phyloP scores from a whole-genome alignment of 2,888 invertebrate species.

The Chaetogeoica ovagalla region DNA sequence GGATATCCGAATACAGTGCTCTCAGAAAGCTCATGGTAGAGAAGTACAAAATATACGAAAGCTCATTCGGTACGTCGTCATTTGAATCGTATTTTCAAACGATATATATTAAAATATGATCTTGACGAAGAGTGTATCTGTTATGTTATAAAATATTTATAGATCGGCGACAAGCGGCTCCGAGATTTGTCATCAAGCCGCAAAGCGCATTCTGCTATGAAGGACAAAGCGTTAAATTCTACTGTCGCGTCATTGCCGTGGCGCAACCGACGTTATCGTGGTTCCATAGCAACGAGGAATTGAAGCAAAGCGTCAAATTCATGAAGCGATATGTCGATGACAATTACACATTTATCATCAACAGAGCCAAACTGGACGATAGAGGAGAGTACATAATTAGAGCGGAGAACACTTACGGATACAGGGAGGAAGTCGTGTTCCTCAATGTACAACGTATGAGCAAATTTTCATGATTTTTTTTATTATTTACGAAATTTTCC shows the following conservation, averaged over 20 bases:
- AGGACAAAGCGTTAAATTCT: conserved; percentile 96
- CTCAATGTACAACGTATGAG: conserved; percentile 90
- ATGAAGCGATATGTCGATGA: conserved; percentile 98
- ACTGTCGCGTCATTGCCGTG: conserved; percentile 92
- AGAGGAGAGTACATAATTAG: conserved; percentile 96
- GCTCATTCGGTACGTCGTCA: conserved; percentile 78
- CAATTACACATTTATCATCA: conserved; percentile 96
- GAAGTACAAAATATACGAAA: conserved; percentile 95
- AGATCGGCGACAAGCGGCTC: conserved; percentile 97
- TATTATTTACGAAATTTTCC: too few relatives aligned
- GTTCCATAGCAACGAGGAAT: conserved; percentile 89
- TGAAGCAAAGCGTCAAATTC: conserved; percentile 96
- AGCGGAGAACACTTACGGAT: conserved; percentile 95
- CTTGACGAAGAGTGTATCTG: too few relatives aligned
- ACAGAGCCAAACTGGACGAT: conserved; percentile 91
- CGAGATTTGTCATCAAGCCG: conserved; percentile 96
- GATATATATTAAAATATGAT: too few relatives aligned
- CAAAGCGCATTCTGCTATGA: conserved; percentile 94
- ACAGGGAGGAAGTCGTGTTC: conserved; percentile 94
- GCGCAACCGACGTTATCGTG: conserved; percentile 95
- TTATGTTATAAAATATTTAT: conserved; percentile 54
- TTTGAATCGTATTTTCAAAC: too few relatives aligned
- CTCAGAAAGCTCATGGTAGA: conserved; percentile 92
- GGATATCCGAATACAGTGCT: conserved; percentile 95
- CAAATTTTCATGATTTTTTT: too few relatives aligned